These are phyloP conservation scores for Pipistrellus nathusii DNA, from an alignment of 2,797 vertebrate species.

Conservation along the genomic window DNA sequence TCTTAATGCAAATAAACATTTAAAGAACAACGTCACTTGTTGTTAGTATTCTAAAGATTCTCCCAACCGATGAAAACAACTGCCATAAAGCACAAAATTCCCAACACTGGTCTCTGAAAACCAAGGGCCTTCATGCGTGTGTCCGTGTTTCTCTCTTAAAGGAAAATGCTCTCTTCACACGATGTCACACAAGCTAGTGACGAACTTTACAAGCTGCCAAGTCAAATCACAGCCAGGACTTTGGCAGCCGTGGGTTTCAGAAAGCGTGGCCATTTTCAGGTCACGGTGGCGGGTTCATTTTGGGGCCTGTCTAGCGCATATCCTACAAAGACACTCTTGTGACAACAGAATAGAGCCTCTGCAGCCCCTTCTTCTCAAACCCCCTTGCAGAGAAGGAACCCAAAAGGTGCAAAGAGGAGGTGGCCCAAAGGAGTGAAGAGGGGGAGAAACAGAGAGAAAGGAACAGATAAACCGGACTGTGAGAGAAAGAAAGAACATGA, in stretches of 20 bases:
- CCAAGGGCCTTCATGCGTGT: not conserved
- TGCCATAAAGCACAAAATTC: not conserved
- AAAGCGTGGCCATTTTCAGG: not conserved
- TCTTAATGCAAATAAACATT: not conserved
- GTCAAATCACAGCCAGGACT: not conserved
- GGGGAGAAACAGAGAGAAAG: not conserved
- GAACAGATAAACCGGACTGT: not conserved
- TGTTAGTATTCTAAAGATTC: not conserved
- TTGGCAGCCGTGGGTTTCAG: not conserved
- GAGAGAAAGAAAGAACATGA: not conserved
- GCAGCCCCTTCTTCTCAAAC: not conserved
- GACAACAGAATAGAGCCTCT: not conserved
- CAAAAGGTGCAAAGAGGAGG: not conserved
- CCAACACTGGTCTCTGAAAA: not conserved
- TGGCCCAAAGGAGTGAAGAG: not conserved
- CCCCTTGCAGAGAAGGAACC: not conserved
- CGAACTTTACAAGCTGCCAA: not conserved
- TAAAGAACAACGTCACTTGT: not conserved
- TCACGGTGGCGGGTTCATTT: not conserved
- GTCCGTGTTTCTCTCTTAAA: not conserved
- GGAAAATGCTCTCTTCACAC: not conserved
- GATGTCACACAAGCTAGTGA: not conserved
- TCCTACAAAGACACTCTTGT: not conserved
- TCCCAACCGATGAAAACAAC: slow-evolving; percentile 1
- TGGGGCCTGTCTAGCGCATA: not conserved